Percentiles rank a stretch among this genome's conserved stretches.
These are phyloP conservation scores for Trachelus troglodyta DNA, from an alignment of 2,888 invertebrate species.

Conservation along the genomic window DNA sequence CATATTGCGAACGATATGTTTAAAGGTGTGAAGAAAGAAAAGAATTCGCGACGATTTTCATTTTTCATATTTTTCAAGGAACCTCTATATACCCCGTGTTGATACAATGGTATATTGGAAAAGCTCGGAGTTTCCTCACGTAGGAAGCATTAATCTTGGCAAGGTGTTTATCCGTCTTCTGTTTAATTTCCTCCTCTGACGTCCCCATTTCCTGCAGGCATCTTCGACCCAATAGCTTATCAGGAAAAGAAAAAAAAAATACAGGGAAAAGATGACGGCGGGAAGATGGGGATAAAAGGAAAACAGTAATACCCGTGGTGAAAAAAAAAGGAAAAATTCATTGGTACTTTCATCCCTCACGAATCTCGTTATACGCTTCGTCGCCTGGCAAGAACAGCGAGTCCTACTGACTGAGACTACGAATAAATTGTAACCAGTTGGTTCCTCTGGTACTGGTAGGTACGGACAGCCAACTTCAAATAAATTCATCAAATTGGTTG, in stretches of 20 bases:
- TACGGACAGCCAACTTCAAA: neutral
- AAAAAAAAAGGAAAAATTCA: neutral
- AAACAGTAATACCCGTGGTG: neutral
- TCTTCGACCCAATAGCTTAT: constrained; percentile 23
- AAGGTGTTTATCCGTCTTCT: constrained; percentile 59
- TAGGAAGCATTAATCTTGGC: constrained; percentile 53
- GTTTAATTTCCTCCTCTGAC: constrained; percentile 61
- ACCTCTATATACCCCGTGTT: neutral
- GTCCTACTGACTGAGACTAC: neutral
- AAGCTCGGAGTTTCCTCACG: constrained; percentile 17
- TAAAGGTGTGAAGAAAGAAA: too few relatives aligned
- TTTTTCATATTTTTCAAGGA: neutral
- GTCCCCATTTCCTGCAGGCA: constrained; percentile 49
- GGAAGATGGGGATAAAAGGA: neutral
- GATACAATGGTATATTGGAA: neutral
- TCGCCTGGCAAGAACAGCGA: neutral
- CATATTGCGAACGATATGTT: too few relatives aligned
- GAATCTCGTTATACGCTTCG: neutral
- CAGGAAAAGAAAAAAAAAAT: constrained; percentile 9
- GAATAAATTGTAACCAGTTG: neutral
- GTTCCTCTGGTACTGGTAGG: neutral
- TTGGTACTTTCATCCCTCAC: neutral
- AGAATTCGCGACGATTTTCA: neutral
- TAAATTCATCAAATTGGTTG: neutral
- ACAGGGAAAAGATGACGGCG: constrained; percentile 3